phyloP scores from a whole-genome alignment of 2,797 vertebrate genomes.

The Spondyliosoma cantharus region DNA sequence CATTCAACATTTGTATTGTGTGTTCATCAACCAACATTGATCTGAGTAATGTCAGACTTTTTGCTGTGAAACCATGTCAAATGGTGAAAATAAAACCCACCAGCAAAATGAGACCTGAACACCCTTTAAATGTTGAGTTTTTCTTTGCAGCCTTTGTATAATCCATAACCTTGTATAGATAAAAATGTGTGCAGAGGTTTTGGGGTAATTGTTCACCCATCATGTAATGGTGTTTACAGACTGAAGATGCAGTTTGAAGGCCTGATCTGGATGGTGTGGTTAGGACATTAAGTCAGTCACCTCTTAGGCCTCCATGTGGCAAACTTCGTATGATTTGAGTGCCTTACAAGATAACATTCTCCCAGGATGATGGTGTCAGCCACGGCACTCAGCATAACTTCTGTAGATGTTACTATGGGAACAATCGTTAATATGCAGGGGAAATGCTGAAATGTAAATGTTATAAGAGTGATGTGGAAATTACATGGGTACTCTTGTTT shows the following conservation, averaged over 20 bases:
- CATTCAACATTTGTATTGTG: neutral
- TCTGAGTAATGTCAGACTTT: constrained; percentile 13
- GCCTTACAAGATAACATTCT: constrained; percentile 32
- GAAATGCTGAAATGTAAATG: neutral
- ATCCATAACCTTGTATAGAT: neutral
- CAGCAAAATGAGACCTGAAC: neutral
- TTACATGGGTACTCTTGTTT: neutral
- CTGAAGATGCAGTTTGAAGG: constrained; percentile 7
- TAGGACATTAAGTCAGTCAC: neutral
- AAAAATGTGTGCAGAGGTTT: neutral
- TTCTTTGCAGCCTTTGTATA: constrained; percentile 1
- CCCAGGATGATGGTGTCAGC: neutral
- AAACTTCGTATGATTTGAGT: constrained; percentile 28
- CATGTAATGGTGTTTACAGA: constrained; percentile 9
- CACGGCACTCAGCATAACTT: neutral
- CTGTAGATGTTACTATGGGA: constrained; percentile 1
- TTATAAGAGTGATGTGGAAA: neutral
- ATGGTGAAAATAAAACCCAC: neutral
- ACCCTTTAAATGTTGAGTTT: constrained; percentile 11
- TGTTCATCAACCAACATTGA: neutral
- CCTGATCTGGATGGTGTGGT: neutral
- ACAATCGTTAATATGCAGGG: neutral
- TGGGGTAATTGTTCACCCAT: neutral
- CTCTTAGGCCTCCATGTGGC: neutral
- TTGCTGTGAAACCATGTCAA: constrained; percentile 23